A percentile compares a stretch with the other conserved stretches of the same genome.
Conservation (phyloP, 92 coral and sea anemone genomes). For the Palythoa grandiflora region DNA sequence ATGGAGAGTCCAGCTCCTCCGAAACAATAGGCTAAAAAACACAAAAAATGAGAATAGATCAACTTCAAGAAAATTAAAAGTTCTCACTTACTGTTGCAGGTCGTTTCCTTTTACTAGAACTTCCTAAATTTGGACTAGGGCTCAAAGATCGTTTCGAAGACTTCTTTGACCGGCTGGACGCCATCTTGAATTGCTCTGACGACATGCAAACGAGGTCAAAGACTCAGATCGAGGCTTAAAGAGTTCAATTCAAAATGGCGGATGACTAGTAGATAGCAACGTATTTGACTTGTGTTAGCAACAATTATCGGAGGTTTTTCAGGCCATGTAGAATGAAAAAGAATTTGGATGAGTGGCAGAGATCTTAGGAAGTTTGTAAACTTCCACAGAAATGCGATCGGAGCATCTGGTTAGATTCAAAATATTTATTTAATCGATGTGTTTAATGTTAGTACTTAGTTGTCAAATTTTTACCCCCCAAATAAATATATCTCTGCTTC, state of each 20-base stretch:
- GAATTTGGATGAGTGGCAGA: conserved; percentile 93
- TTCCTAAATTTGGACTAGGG: conserved; percentile 69
- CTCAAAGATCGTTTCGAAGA: conserved; percentile 76
- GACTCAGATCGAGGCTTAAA: conserved; percentile 19
- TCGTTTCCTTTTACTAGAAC: conserved; percentile 83
- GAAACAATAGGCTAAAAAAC: conserved; percentile 82
- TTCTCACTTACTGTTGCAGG: conserved; percentile 77
- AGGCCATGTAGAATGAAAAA: background rate
- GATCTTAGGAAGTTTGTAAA: conserved; percentile 97
- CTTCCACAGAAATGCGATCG: conserved; percentile 97
- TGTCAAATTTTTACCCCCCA: background rate
- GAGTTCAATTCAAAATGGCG: conserved; percentile 60
- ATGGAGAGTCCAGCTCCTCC: conserved; percentile 87
- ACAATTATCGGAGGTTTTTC: background rate
- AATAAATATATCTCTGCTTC: no score
- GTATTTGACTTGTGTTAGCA: conserved; percentile 16
- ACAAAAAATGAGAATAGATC: background rate
- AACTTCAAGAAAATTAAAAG: background rate
- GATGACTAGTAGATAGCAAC: conserved; percentile 43
- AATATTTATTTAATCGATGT: background rate
- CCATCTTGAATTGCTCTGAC: conserved; percentile 73
- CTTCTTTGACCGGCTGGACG: conserved; percentile 85
- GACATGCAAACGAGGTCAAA: conserved; percentile 40
- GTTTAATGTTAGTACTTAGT: background rate
- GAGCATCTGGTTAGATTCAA: conserved; percentile 84